Conservation (phyloP, 2,888 invertebrate species). For the Drosophila percnosoma region DNA sequence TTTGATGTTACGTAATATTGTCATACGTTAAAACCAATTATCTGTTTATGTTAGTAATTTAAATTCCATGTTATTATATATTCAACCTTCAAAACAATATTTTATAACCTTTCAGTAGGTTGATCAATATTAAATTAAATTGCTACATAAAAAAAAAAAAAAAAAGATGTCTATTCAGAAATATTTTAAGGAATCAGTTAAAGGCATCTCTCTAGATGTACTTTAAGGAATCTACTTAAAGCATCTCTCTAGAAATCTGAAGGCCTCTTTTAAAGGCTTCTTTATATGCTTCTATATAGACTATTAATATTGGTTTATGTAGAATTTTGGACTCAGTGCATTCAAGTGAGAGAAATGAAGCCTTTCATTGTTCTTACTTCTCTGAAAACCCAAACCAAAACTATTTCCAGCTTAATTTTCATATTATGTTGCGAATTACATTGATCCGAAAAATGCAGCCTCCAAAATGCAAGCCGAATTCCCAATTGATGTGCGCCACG, state of each 20-base stretch:
- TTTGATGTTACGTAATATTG: no score
- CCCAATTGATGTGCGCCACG: constrained; percentile 1
- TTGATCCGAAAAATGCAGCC: neutral
- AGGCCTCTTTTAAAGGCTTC: neutral
- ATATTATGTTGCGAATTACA: neutral
- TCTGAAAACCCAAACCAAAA: neutral
- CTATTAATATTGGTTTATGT: no score
- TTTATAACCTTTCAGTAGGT: no score
- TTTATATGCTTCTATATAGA: no score
- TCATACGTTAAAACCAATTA: no score
- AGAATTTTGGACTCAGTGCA: no score
- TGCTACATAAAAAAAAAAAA: no score
- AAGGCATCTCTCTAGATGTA: neutral
- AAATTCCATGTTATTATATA: no score
- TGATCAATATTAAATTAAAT: no score
- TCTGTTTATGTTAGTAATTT: no score
- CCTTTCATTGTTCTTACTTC: neutral
- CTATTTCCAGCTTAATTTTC: neutral
- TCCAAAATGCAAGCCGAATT: neutral
- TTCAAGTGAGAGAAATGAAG: neutral
- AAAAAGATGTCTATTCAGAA: neutral
- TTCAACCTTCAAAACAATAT: no score
- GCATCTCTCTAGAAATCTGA: neutral
- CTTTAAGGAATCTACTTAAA: neutral
- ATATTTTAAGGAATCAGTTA: neutral